phyloP scores from a whole-genome alignment of 2,113 vertebrate species.

The Catharus fuscescens region DNA sequence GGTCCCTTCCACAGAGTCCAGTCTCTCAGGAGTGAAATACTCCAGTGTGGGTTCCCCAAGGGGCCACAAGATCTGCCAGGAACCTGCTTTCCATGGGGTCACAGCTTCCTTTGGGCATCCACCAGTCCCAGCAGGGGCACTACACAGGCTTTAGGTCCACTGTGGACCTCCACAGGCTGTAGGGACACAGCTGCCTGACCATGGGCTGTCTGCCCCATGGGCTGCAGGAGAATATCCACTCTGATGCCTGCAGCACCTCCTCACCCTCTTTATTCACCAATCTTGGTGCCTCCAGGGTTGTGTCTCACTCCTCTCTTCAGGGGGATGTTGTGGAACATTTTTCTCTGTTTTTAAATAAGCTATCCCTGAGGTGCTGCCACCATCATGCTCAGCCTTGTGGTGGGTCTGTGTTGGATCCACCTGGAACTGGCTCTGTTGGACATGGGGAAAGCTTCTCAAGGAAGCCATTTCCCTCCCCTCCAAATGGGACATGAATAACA shows the following conservation, averaged over 20 bases:
- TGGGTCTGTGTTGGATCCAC: rapidly evolving
- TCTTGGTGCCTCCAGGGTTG: not conserved
- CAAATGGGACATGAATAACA: not conserved
- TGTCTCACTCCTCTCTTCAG: not conserved
- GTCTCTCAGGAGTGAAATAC: not conserved
- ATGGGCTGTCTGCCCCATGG: not conserved
- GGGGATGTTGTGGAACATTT: not conserved
- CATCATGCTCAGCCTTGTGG: rapidly evolving
- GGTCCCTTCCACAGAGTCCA: rapidly evolving
- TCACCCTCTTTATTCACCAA: rapidly evolving
- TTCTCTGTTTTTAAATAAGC: not conserved
- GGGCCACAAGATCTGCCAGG: not conserved
- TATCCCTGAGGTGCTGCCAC: not conserved
- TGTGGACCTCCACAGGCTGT: no score
- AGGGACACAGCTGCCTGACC: not conserved
- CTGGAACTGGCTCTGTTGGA: not conserved
- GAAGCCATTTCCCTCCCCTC: not conserved
- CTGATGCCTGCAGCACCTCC: not conserved
- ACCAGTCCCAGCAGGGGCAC: not conserved
- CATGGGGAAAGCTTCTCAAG: not conserved
- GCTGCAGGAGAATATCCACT: not conserved
- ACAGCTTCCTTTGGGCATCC: not conserved
- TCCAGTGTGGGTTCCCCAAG: rapidly evolving
- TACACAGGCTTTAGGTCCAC: not conserved
- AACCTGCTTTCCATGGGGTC: not conserved